phyloP scores from a whole-genome alignment of 1,140 invertebrate species.

The Aphelenchoides besseyi region DNA sequence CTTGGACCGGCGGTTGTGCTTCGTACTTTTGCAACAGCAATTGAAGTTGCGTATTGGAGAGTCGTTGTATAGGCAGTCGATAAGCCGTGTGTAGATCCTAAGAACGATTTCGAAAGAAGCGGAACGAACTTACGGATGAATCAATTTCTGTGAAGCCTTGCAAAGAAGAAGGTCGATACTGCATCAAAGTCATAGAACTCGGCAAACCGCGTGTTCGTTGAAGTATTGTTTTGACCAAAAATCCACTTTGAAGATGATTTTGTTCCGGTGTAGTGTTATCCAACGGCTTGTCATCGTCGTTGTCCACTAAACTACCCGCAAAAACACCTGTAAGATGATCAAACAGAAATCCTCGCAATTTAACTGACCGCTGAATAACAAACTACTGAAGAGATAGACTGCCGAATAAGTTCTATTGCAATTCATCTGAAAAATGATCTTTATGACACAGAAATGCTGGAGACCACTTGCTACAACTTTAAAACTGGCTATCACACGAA shows the following conservation, averaged over 20 bases:
- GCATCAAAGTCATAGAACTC: not conserved
- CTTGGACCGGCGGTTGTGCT: not conserved
- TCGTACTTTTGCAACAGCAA: conserved; percentile 28
- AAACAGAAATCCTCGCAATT: too few species aligned
- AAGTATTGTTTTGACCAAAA: not conserved
- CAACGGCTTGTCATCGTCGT: not conserved
- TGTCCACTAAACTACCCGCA: not conserved
- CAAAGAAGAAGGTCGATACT: not conserved
- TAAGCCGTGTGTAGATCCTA: conserved; percentile 32
- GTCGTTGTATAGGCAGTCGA: conserved; percentile 30
- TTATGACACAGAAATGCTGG: too few species aligned
- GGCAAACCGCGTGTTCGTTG: not conserved
- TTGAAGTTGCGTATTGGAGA: conserved; percentile 29
- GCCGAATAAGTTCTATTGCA: too few species aligned
- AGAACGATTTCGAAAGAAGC: not conserved
- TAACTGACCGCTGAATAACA: too few species aligned
- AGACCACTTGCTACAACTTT: too few species aligned
- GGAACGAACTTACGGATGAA: not conserved
- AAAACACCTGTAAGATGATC: not conserved
- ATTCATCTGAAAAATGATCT: too few species aligned
- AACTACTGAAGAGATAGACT: not conserved
- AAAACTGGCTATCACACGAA: too few species aligned
- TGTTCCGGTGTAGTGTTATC: not conserved
- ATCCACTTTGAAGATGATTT: not conserved
- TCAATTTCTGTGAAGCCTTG: not conserved